Evolutionary conservation across 1,140 invertebrate genomes (phyloP).

Genomic region (Apis dorsata): DNA sequence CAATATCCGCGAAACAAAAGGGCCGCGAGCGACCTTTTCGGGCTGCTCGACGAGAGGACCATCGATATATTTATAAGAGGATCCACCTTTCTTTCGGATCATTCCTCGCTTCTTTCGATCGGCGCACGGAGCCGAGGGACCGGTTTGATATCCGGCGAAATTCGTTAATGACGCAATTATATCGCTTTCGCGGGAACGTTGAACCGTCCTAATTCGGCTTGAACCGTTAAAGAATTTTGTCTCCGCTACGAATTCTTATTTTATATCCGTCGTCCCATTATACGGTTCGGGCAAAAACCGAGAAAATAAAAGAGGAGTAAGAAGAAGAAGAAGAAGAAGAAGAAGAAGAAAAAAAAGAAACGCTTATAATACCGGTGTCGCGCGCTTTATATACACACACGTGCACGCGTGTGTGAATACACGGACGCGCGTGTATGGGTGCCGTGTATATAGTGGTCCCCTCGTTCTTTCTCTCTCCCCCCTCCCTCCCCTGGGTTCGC

Average conservation of each 20-base stretch:
- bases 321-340: no score
- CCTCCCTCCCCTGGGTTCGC: slow-evolving; percentile 47
- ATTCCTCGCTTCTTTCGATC: background rate
- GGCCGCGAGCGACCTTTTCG: background rate
- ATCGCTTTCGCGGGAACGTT: slow-evolving; percentile 40
- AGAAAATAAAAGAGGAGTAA: slow-evolving; percentile 3
- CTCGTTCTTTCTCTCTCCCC: slow-evolving; percentile 50
- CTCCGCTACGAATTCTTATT: slow-evolving; percentile 55
- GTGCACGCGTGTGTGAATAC: background rate
- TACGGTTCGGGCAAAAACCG: slow-evolving; percentile 16
- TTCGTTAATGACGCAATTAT: slow-evolving; percentile 59
- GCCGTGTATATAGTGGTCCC: slow-evolving; percentile 24
- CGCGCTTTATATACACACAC: background rate
- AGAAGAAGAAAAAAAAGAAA: background rate
- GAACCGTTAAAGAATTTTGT: slow-evolving; percentile 49
- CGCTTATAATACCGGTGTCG: slow-evolving; percentile 1
- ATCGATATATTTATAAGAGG: background rate
- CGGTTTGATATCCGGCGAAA: slow-evolving; percentile 33
- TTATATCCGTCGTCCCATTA: slow-evolving; percentile 40
- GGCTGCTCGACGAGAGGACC: background rate
- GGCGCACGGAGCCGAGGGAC: background rate
- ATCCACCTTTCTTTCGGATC: background rate
- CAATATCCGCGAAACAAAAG: slow-evolving; percentile 36
- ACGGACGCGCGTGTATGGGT: background rate
- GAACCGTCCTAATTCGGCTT: slow-evolving; percentile 47